Base-by-base conservation (phyloP, 1,140 invertebrate species). In the Euura lappo region DNA sequence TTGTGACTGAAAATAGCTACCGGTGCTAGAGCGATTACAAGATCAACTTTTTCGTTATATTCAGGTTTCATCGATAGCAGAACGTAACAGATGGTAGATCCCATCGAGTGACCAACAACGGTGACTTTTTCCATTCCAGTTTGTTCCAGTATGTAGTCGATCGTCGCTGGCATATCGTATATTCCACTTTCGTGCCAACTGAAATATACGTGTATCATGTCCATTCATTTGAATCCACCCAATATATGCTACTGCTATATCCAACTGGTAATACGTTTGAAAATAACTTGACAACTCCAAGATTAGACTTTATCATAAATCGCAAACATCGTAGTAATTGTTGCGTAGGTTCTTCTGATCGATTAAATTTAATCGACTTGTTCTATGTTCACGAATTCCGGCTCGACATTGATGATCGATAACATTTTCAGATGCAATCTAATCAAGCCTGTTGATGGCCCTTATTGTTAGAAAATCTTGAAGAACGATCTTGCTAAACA, bases 131-230 rank as follows among this genome's bases (percentile, higher is more conserved):
- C 74, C 69, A 84, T 80, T 0, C 85, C 84, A 0, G 91, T 91
- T n/a, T 73, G 69, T 1, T 85, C 81, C n/a, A 91, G 64, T 4
- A 90, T 86, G 73, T 89, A 89, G 75, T 92, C 87, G 43, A 93
- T 87, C 78, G 89, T 88, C 4, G 91, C 88, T 45, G 91, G 86
- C 8, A 90, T 77, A 79, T 93, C 92, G 75, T 89, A 89, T 43
- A 85, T 76, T 1, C 90, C 91, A 83, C 91, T 90, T 78, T 93
- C 90, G 79, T 92, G 89, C 84, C 88, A 92, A 77, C 85, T 85
- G 47, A 65, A 71, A 13, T 13, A 44, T 28, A 1, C 28, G 1
- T 28, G 28, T n/a, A 28, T 28, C 28, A 28, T 28, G 28, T 28
- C 28, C 28, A 28, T 28, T 28, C 1, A 28, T 28, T 28, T 28